Percentiles rank a stretch among this genome's conserved stretches.
Evolutionary conservation across 2,797 vertebrate species (phyloP).

Genomic region (Garrulus glandarius): DNA sequence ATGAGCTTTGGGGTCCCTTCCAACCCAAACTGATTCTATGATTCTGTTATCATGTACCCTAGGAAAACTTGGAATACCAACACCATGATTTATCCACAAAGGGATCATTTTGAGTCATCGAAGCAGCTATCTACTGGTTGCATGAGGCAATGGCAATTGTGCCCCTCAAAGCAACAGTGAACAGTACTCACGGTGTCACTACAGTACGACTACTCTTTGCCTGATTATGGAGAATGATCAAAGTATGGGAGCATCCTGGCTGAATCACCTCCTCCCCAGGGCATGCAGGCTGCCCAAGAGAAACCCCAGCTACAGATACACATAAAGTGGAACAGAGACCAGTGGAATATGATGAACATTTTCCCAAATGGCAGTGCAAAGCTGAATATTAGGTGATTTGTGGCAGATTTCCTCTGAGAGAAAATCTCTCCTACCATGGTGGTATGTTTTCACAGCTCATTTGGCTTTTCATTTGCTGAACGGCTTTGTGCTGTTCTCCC

Average conservation of each 20-base stretch:
- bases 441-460: constrained; percentile 43
- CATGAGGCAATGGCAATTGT: background rate
- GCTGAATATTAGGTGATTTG: constrained; percentile 41
- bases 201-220: background rate
- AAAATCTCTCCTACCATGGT: constrained; percentile 26
- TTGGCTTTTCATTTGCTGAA: constrained; percentile 39
- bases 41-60: background rate
- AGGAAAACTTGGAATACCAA: background rate
- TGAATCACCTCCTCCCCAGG: background rate
- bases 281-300: background rate
- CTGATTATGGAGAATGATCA: background rate
- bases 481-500: constrained; percentile 1
- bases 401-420: background rate
- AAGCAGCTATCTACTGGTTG: background rate
- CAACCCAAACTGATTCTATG: background rate
- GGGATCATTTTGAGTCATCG: background rate
- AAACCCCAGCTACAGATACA: background rate
- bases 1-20: background rate
- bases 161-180: background rate
- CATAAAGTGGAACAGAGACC: background rate
- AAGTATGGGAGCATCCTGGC: background rate
- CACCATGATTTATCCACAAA: background rate
- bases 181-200: background rate
- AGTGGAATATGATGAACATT: background rate
- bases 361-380: constrained; percentile 23